Evolutionary conservation across 2,797 vertebrate genomes (phyloP).

Genomic region (Notolabrus celidotus): DNA sequence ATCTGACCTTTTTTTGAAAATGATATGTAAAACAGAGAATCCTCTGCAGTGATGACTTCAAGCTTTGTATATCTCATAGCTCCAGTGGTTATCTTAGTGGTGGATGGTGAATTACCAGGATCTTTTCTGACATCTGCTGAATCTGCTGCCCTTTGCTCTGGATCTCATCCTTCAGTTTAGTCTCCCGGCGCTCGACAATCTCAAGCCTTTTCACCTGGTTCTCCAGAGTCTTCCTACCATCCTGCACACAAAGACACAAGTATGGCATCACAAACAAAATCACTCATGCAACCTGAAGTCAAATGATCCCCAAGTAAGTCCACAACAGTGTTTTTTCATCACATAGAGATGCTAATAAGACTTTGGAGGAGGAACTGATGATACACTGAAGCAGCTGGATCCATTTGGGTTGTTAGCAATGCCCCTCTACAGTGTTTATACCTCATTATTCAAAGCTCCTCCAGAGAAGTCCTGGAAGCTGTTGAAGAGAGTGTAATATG

Average conservation of each 20-base stretch:
- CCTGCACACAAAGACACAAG: conserved; percentile 81
- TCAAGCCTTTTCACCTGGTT: conserved; percentile 98
- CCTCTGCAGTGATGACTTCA: background rate
- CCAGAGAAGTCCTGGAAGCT: conserved; percentile 18
- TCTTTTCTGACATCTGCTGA: conserved; percentile 99
- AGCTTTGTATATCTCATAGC: background rate
- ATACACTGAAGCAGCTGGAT: background rate
- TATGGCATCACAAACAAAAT: conserved; percentile 3
- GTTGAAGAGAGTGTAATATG: conserved; percentile 25
- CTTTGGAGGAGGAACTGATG: conserved; percentile 17
- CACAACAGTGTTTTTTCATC: background rate
- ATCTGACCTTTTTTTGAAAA: conserved; percentile 4
- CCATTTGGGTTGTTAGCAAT: conserved; percentile 42
- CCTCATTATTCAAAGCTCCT: conserved; percentile 45
- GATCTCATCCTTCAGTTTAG: conserved; percentile 97
- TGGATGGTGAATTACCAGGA: conserved; percentile 88
- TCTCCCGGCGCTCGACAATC: conserved; percentile 97
- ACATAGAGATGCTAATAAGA: conserved; percentile 13
- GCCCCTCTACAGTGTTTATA: conserved; percentile 27
- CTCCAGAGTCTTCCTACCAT: conserved; percentile 96
- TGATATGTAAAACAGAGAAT: too few relatives aligned
- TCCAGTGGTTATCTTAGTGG: conserved; percentile 39
- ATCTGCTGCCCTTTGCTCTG: conserved; percentile 98
- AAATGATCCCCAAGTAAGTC: background rate
- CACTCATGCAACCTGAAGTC: background rate